A percentile compares a stretch with the other conserved stretches of the same genome.
These are phyloP conservation scores for Oceanodroma leucorhoa DNA, from an alignment of 2,797 vertebrate genomes.

Conservation along the genomic window DNA sequence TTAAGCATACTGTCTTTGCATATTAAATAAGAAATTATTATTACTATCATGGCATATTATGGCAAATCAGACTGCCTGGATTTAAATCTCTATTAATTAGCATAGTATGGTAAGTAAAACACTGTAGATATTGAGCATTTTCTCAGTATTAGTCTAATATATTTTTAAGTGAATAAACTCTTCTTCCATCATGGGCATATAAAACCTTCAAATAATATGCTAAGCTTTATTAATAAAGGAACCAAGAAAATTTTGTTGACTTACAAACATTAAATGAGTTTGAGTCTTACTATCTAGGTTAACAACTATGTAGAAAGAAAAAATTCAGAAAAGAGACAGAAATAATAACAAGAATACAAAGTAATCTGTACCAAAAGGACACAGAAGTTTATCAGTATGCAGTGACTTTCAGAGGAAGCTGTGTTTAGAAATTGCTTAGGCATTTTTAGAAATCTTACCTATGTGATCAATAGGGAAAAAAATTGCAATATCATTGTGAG, in stretches of 20 bases:
- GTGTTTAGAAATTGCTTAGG: background rate
- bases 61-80: background rate
- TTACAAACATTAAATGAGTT: background rate
- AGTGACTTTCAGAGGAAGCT: background rate
- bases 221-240: background rate
- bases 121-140: conserved; percentile 1
- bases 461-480: background rate
- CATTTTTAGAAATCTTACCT: background rate
- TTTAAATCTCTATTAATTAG: conserved; percentile 26
- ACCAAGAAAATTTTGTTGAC: background rate
- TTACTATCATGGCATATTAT: background rate
- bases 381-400: background rate
- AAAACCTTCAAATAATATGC: background rate
- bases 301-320: background rate
- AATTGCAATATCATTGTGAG: background rate
- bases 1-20: background rate
- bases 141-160: background rate
- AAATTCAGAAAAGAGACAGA: background rate
- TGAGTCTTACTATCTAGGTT: background rate
- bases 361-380: background rate
- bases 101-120: background rate
- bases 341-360: background rate
- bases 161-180: background rate
- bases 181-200: background rate
- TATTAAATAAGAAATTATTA: conserved; percentile 27